Conservation (phyloP, 2,113 vertebrate species). For the Tetrao urogallus region DNA sequence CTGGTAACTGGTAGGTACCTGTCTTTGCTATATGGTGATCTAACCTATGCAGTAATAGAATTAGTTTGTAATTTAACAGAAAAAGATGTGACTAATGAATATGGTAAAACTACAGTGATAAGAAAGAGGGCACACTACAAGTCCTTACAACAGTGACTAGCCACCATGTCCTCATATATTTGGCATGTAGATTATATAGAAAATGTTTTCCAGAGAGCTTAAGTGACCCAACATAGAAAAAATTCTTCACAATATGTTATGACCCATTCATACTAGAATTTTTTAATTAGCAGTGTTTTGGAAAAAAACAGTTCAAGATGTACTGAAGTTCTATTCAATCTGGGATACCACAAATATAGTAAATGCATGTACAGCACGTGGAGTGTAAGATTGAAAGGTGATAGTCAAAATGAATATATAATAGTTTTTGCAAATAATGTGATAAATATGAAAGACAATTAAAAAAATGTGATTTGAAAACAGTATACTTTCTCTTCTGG, state of each 20-base stretch:
- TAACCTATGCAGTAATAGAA: neutral
- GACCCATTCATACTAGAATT: neutral
- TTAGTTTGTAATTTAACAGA: neutral
- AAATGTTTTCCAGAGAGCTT: neutral
- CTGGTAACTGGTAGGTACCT: slow-evolving; percentile 85
- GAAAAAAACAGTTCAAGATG: neutral
- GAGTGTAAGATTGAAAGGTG: neutral
- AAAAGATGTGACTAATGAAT: neutral
- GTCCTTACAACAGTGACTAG: neutral
- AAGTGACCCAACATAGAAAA: neutral
- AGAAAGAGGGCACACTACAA: neutral
- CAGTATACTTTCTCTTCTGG: neutral
- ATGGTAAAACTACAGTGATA: neutral
- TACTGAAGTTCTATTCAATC: neutral
- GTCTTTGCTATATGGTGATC: neutral
- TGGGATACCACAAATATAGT: neutral
- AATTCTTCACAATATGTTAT: neutral
- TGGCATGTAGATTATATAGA: neutral
- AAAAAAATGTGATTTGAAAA: neutral
- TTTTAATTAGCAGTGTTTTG: neutral
- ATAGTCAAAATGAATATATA: neutral
- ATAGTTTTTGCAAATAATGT: neutral
- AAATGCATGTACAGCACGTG: neutral
- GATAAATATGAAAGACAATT: neutral
- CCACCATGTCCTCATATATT: neutral